These are phyloP conservation scores for Zygogramma bicolorata DNA, from an alignment of 2,888 invertebrate species.

Conservation along the genomic window DNA sequence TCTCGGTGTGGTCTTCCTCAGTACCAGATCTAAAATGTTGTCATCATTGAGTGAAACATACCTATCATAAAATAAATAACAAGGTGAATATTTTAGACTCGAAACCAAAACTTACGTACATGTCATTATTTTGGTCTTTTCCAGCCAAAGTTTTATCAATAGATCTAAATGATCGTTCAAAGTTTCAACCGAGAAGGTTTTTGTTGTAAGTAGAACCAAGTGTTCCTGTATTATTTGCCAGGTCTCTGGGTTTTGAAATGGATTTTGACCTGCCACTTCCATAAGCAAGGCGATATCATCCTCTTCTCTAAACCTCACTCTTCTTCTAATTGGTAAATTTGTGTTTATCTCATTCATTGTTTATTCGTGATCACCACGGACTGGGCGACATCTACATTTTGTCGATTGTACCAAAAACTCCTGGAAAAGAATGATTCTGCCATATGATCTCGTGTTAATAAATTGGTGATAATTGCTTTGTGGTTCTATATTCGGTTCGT, in stretches of 20 bases:
- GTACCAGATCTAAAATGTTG: neutral
- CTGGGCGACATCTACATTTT: no score
- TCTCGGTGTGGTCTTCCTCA: neutral
- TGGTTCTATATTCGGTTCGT: no score
- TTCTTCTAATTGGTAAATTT: conserved; percentile 19
- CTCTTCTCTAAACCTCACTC: conserved; percentile 21
- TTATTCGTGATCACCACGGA: no score
- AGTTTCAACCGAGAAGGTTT: neutral
- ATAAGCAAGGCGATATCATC: neutral
- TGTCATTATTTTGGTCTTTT: neutral
- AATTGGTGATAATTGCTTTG: no score
- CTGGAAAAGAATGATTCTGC: no score
- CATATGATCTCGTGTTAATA: no score
- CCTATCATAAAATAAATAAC: no score
- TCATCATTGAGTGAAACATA: neutral
- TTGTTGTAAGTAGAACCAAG: neutral
- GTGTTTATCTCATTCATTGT: no score
- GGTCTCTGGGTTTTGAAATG: neutral
- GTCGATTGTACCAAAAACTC: no score
- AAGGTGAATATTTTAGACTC: neutral
- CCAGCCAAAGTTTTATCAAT: neutral
- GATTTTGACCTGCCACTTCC: neutral
- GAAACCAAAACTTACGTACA: neutral
- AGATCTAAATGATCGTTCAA: neutral
- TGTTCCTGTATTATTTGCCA: neutral